Evolutionary conservation across 2,797 vertebrate genomes (phyloP).

Genomic region (Sphaeramia orbicularis): DNA sequence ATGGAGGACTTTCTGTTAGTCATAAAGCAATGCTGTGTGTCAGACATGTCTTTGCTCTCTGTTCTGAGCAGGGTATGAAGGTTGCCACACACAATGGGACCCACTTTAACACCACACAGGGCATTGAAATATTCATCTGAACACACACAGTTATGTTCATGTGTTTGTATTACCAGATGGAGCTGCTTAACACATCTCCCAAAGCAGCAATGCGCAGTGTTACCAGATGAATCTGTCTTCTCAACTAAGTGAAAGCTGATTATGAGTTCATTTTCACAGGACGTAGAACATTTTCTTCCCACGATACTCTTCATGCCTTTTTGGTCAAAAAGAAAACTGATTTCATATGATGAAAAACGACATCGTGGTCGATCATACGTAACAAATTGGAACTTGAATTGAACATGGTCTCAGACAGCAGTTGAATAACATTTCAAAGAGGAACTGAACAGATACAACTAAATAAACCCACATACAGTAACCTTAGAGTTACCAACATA

Average conservation of each 20-base stretch:
- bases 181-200: constrained; percentile 8
- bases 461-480: background rate
- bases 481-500: background rate
- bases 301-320: background rate
- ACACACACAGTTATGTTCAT: background rate
- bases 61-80: constrained; percentile 16
- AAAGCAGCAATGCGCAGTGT: background rate
- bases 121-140: constrained; percentile 46
- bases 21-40: background rate
- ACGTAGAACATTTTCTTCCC: background rate
- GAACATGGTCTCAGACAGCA: too few relatives aligned
- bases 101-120: constrained; percentile 9
- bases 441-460: too few relatives aligned
- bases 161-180: constrained; percentile 18
- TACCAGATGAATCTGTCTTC: constrained; percentile 5
- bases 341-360: background rate
- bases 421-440: too few relatives aligned
- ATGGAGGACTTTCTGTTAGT: background rate
- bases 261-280: background rate
- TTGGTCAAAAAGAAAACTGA: background rate
- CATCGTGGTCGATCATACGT: too few relatives aligned
- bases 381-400: too few relatives aligned
- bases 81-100: constrained; percentile 4
- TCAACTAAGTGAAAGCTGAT: background rate
- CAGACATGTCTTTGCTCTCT: constrained; percentile 38